Evolutionary conservation across 2,888 invertebrate genomes (phyloP).

Genomic region (Spialia ferax): DNA sequence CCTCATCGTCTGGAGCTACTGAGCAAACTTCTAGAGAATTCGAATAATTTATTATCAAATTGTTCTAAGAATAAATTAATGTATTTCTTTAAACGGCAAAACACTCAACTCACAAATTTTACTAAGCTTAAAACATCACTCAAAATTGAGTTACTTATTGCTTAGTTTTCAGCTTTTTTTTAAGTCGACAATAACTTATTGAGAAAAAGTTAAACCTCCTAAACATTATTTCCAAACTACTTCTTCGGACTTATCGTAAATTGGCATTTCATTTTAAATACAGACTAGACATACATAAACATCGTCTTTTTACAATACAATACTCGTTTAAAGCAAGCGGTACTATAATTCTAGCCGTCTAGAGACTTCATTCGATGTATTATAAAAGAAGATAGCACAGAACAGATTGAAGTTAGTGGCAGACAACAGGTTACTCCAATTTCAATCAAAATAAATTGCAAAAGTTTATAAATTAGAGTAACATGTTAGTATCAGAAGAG

Average conservation of each 20-base stretch:
- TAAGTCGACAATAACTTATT: neutral
- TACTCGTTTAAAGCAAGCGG: slow-evolving; percentile 2
- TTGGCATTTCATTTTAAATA: slow-evolving; percentile 1
- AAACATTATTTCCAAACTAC: neutral
- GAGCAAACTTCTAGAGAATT: slow-evolving; percentile 19
- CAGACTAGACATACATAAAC: neutral
- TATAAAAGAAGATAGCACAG: neutral
- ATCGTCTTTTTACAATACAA: neutral
- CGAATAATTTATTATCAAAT: neutral
- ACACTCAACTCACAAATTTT: neutral
- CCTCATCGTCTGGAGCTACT: neutral
- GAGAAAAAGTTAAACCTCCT: neutral
- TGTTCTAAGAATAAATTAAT: neutral
- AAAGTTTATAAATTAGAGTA: slow-evolving; percentile 4
- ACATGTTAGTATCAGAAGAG: slow-evolving; percentile 14
- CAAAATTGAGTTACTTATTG: neutral
- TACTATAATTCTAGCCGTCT: slow-evolving; percentile 1
- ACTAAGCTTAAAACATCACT: slow-evolving; percentile 3
- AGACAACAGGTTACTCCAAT: slow-evolving; percentile 52
- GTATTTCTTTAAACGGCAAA: neutral
- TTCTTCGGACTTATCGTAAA: neutral
- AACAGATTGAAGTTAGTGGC: slow-evolving; percentile 49
- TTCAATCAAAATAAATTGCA: slow-evolving; percentile 1
- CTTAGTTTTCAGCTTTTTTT: too few species aligned
- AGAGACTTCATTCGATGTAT: slow-evolving; percentile 6